Conservation (phyloP, 2,797 vertebrate species). For the Acomys russatus region DNA sequence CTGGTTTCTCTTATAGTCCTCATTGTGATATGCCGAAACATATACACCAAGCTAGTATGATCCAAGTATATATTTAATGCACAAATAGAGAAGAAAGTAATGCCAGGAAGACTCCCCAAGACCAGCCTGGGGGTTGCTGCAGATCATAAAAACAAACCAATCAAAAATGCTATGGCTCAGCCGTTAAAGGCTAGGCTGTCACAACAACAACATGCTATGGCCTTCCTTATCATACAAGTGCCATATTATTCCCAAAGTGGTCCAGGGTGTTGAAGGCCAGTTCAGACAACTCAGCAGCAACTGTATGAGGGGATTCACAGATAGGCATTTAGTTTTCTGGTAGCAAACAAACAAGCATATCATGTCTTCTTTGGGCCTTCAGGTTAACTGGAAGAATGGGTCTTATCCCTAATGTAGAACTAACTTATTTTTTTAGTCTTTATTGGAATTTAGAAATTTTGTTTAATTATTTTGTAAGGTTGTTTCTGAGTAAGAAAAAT, state of each 20-base stretch:
- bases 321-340: background rate
- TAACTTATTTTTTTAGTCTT: background rate
- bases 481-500: constrained; percentile 1
- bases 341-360: background rate
- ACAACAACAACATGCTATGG: background rate
- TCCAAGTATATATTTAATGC: background rate
- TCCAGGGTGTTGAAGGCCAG: background rate
- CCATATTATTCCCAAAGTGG: background rate
- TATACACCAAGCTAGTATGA: background rate
- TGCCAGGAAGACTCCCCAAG: background rate
- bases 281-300: background rate
- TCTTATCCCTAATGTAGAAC: background rate
- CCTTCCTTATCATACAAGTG: background rate
- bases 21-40: background rate
- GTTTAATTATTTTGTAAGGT: background rate
- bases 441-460: background rate
- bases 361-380: background rate
- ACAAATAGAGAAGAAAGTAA: background rate
- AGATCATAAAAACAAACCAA: background rate
- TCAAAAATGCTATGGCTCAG: background rate
- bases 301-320: background rate
- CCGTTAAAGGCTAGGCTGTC: too few relatives aligned
- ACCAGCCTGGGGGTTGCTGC: background rate
- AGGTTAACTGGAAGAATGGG: background rate
- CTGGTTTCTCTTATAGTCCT: background rate